Base-by-base conservation (phyloP, 64 coral and sea anemone genomes). In the Catalaphyllia jardinei region DNA sequence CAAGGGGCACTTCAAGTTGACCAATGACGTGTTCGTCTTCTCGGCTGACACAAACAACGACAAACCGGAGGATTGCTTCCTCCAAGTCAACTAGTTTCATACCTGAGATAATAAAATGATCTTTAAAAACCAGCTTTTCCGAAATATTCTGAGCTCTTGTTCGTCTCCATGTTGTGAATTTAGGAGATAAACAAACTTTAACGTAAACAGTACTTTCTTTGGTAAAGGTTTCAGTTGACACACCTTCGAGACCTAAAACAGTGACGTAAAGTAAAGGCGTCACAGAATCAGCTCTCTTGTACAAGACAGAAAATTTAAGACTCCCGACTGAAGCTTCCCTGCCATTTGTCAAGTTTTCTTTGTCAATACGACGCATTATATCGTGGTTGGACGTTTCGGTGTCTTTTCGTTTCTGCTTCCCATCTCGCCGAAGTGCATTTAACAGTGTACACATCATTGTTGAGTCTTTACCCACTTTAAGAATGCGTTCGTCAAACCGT, bases 281-380 rank as follows among this genome's bases (percentile, higher is more conserved):
- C 12, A 20, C 29, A 61, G 73, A 76, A 28, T 87, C 55, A 16
- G 18, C 74, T 25, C 39, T 24, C 31, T 75, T 79, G 30, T 92
- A 92, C 28, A 92, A 87, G 18, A 92, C 42, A 15, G 81, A 86
- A n/a, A 92, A 69, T 49, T 91, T 91, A 8, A 91, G 50, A 27
- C 75, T 83, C 22, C 89, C 79, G 27, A 69, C 79, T 60, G 33
- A 42, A 42, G 29, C n/a, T 67, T 20, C 16, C 8, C 8, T 83
- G 29, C 10, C 60, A 42, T 49, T 22, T 10, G 17, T 67, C 1
- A 24, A 3, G 42, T 46, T 46, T 46, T 46, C 42, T 46, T 46
- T 5, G 42, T 46, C 42, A 46, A 46, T 46, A 46, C 42, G 5
- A 46, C 6, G 42, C 4, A 46, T 46, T 7, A 46, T 5, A 46